Evolutionary conservation across 2,113 vertebrate species (phyloP).

Genomic region (Dicerorhinus sumatrensis): DNA sequence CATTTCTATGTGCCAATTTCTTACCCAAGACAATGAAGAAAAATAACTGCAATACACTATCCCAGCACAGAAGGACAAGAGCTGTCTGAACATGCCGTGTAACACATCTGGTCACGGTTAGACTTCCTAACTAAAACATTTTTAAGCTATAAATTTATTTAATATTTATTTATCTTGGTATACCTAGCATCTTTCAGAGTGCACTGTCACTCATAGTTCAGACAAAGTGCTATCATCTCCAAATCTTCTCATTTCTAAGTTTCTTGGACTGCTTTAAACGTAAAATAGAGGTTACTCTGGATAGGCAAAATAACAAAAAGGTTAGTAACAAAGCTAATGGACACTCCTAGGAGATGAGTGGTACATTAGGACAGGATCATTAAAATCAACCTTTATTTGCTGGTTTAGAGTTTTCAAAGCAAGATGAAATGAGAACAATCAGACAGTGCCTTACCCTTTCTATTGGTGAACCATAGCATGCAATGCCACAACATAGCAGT

Average conservation of each 20-base stretch:
- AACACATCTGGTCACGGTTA: neutral
- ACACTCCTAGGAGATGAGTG: conserved; percentile 19
- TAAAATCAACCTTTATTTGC: conserved; percentile 56
- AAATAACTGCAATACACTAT: conserved; percentile 29
- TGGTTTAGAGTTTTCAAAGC: conserved; percentile 69
- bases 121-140: conserved; percentile 41
- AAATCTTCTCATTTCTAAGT: conserved; percentile 69
- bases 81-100: neutral
- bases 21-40: conserved; percentile 63
- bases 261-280: conserved; percentile 39
- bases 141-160: conserved; percentile 49
- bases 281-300: conserved; percentile 64
- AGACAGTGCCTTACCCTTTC: conserved; percentile 96
- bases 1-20: conserved; percentile 46
- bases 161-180: conserved; percentile 26
- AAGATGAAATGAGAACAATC: conserved; percentile 81
- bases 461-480: conserved; percentile 99
- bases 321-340: conserved; percentile 39
- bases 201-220: conserved; percentile 17
- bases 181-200: conserved; percentile 25
- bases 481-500: conserved; percentile 99
- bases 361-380: conserved; percentile 44
- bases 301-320: conserved; percentile 53
- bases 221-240: conserved; percentile 59
- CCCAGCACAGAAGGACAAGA: conserved; percentile 19